Conservation (phyloP, 2,797 vertebrate species). For the Ispidina picta region DNA sequence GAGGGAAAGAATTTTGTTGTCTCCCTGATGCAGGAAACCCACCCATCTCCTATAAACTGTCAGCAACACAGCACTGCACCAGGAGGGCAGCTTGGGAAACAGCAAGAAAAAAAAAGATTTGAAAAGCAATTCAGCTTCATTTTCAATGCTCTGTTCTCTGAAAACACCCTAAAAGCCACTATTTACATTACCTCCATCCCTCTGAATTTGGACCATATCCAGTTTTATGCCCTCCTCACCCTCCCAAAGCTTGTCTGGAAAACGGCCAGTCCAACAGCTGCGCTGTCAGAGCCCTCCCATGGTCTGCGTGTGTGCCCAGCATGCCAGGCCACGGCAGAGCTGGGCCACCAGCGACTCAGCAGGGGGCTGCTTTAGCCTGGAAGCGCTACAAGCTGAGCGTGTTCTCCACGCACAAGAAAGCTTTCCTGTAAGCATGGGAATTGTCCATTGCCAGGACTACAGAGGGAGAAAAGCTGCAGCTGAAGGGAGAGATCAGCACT, state of each 20-base stretch:
- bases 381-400: fast-evolving
- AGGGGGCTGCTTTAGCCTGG: not conserved
- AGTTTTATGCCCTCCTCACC: not conserved
- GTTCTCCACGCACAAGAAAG: not conserved
- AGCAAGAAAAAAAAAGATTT: not conserved
- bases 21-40: constrained; percentile 51
- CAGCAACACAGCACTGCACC: not conserved
- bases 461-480: not conserved
- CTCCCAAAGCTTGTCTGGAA: not conserved
- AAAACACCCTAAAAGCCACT: not conserved
- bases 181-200: not conserved
- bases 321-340: not conserved
- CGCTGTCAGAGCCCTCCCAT: not conserved
- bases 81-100: constrained; percentile 1
- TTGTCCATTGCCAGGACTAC: not conserved
- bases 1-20: constrained; percentile 50
- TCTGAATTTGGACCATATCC: not conserved
- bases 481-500: not conserved
- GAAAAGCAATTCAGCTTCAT: not conserved
- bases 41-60: constrained; percentile 41
- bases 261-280: not conserved
- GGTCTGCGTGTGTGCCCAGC: not conserved
- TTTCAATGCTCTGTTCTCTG: not conserved
- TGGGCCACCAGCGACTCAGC: fast-evolving
- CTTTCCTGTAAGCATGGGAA: not conserved